Evolutionary conservation across 2,888 invertebrate genomes (phyloP).

Genomic region (Ophioninae sp.): DNA sequence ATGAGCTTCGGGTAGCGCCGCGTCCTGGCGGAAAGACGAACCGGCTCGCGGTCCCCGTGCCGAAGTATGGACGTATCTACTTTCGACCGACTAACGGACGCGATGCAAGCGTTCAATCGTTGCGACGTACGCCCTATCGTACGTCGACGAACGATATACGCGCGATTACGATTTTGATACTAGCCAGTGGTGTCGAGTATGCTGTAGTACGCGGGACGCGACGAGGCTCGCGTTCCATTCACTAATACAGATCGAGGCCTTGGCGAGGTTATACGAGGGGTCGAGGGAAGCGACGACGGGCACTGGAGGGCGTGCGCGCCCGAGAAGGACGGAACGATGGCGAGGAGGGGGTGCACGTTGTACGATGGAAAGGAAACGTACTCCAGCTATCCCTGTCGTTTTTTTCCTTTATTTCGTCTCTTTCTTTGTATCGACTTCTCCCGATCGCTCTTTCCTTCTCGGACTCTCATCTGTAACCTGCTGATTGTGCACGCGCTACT

Average conservation of each 20-base stretch:
- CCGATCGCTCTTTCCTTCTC: slow-evolving; percentile 18
- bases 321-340: slow-evolving; percentile 25
- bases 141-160: slow-evolving; percentile 10
- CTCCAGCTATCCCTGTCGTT: slow-evolving; percentile 53
- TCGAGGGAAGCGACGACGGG: slow-evolving; percentile 34
- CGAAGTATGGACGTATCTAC: slow-evolving; percentile 21
- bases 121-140: background rate
- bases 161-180: slow-evolving; percentile 52
- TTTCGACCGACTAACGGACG: background rate
- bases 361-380: slow-evolving; percentile 54
- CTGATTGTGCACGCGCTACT: slow-evolving; percentile 18
- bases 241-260: slow-evolving; percentile 71
- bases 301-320: slow-evolving; percentile 25
- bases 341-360: slow-evolving; percentile 15
- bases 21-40: background rate
- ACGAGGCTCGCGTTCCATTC: slow-evolving; percentile 78
- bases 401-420: slow-evolving; percentile 23
- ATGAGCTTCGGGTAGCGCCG: slow-evolving; percentile 3
- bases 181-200: slow-evolving; percentile 60
- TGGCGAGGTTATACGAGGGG: slow-evolving; percentile 21
- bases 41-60: background rate
- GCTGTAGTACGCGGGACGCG: slow-evolving; percentile 73
- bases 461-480: slow-evolving; percentile 32
- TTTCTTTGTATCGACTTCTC: background rate
- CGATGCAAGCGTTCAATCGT: background rate